Base-by-base conservation (phyloP, 2,797 vertebrate species). In the Enteromius argenteus region DNA sequence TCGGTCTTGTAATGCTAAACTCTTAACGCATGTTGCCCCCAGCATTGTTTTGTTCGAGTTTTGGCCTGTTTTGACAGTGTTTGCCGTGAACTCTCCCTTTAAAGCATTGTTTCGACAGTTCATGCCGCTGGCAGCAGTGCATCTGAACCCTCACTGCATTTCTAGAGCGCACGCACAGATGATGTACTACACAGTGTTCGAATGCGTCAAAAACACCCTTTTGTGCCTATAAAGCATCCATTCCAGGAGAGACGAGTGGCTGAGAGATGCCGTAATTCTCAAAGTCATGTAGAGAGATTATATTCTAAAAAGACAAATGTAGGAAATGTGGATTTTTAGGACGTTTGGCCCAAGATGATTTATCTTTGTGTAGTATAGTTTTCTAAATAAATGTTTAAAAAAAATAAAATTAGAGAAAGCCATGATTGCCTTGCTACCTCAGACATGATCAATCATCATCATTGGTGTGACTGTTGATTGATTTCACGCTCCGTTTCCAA, bases 391-490 rank as follows among this genome's bases (percentile, higher is more conserved):
- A 60, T 93, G 93, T 97, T 96, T 97, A 90, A 87, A 89, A 80
- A 90, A 51, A 79, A 77, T 17, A 42, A 37, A 96, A 96, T 95
- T 94, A 96, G 95, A 95, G 96, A 97, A 98, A 99, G 96, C 97
- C 97, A 97, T 96, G 96, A 97, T 96, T 97, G 96, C 96, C 96
- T 98, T 97, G 98, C 98, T 99, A 99, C 98, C 98, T 99, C 98
- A 99, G 95, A 95, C 92, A 71, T 94, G 90, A 93, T 94, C 92
- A 91, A 96, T 95, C 66, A 46, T 93, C 37, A 37, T 93, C 90
- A 86, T 82, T 91, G 84, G 78, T 89, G 80, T 83, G 58, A 82
- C 84, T 15, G 88, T 91, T 90, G 85, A 23, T 84, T 79, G 21
- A 42, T 62, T 68, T 60, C 64, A 32, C 71, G 46, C 44, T 51